Base-by-base conservation (phyloP, 1,140 invertebrate genomes). In the Sinonovacula constricta region DNA sequence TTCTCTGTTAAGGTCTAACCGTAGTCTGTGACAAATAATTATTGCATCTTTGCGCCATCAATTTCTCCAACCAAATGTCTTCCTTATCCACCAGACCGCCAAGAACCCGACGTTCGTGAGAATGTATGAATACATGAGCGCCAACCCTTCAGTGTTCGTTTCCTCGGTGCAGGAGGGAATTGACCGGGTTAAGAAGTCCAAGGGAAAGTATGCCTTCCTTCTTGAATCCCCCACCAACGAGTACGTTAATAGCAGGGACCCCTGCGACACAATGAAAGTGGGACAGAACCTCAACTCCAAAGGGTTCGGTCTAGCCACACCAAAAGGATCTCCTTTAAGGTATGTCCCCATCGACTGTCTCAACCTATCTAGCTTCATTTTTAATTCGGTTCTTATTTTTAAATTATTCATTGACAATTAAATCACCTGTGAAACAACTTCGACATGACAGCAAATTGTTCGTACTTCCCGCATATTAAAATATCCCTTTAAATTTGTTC, bases 201-300 rank as follows among this genome's bases (percentile, higher is more conserved):
- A 87, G 92, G 97, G 94, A 60, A 98, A 98, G 90, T 99, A 97
- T 91, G 97, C 97, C 24, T 94, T 98, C 82, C 92, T 99, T 1
- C 94, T 98, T 60, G 97, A 99, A 92, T 97, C 96, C 12, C 96
- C 97, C 0, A 97, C 96, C 86, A 98, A 98, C 88, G 97, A 99
- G 88, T 99, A 98, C 90, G 95, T 95, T 53, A 99, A 98, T 91
- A 95, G 97, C 85, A 92, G 96, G 71, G 94, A 96, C 84, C 97
- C 97, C 0, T 99, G 98, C 91, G 96, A 99, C 89, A 98, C 98
- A 1, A 97, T 98, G 95, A 97, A 90, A 81, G 92, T 98, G 59
- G 97, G 97, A 1, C 93, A 95, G 82, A 96, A 97, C 92, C 93
- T 98, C 68, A 97, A 98, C 90, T 94, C 95, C 14, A 97, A 98